Evolutionary conservation across 2,797 vertebrate genomes (phyloP).

Genomic region (Austrolebias charrua): DNA sequence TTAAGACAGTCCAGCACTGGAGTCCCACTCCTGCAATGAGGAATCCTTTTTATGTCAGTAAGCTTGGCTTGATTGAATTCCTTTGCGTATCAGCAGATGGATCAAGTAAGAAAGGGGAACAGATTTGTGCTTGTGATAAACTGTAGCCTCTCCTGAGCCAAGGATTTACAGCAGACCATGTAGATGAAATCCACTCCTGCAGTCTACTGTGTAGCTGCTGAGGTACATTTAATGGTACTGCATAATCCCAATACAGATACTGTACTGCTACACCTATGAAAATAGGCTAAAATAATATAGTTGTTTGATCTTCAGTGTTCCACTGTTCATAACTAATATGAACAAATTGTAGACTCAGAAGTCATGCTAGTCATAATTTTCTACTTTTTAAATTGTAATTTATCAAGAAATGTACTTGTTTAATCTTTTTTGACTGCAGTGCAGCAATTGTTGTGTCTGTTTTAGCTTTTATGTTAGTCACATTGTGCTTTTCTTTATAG

Average conservation of each 20-base stretch:
- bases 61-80: conserved; percentile 81
- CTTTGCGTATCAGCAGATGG: conserved; percentile 81
- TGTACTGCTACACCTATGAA: conserved; percentile 39
- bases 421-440: too few relatives aligned
- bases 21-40: conserved; percentile 58
- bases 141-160: conserved; percentile 75
- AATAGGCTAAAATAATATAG: conserved; percentile 40
- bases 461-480: too few relatives aligned
- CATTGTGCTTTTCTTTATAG: too few relatives aligned
- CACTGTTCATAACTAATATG: conserved; percentile 37
- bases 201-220: conserved; percentile 30
- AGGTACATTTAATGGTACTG: conserved; percentile 49
- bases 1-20: conserved; percentile 71
- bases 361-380: conserved; percentile 16
- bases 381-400: too few relatives aligned
- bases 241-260: conserved; percentile 52
- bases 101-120: conserved; percentile 78
- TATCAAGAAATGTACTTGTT: too few relatives aligned
- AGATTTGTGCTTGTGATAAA: conserved; percentile 81
- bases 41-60: conserved; percentile 79
- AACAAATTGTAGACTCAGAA: conserved; percentile 31
- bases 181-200: conserved; percentile 77
- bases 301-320: conserved; percentile 44
- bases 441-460: too few relatives aligned
- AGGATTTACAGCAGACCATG: conserved; percentile 71